phyloP scores from a whole-genome alignment of 2,888 invertebrate genomes.

The Priocnemis perturbator region DNA sequence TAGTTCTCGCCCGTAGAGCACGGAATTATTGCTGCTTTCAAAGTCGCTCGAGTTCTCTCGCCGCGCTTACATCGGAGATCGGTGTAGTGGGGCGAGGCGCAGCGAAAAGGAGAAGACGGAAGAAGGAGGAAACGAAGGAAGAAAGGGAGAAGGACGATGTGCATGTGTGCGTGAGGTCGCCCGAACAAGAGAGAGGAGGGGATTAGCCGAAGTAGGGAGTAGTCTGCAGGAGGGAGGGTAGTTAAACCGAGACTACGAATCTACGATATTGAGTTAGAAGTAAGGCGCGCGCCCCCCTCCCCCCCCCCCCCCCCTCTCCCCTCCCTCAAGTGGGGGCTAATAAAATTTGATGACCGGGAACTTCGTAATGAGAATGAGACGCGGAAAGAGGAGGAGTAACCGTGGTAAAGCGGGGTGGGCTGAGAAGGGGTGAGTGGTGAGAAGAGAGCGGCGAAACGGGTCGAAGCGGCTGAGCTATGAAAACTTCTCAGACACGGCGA shows the following conservation, averaged over 20 bases:
- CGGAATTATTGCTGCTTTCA: constrained; percentile 66
- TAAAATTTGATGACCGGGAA: constrained; percentile 74
- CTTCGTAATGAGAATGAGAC: constrained; percentile 71
- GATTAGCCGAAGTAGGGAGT: constrained; percentile 10
- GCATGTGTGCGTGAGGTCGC: constrained; percentile 17
- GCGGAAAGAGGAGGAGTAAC: constrained; percentile 37
- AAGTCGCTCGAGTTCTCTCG: constrained; percentile 48
- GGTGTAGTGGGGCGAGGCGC: constrained; percentile 25
- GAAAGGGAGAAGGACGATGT: constrained; percentile 21
- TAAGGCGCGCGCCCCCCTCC: too few species aligned
- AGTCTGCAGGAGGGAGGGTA: constrained; percentile 53
- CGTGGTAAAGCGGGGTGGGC: constrained; percentile 1
- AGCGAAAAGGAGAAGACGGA: constrained; percentile 10
- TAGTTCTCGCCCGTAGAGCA: constrained; percentile 64
- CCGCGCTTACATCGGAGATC: constrained; percentile 51
- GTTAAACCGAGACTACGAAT: constrained; percentile 68
- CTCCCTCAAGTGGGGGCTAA: constrained; percentile 68
- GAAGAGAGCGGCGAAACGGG: constrained; percentile 13
- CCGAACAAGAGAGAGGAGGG: constrained; percentile 7
- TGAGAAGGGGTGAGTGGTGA: constrained; percentile 1
- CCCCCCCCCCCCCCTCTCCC: constrained; percentile 18
- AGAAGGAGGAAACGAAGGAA: constrained; percentile 10
- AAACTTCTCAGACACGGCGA: constrained; percentile 69
- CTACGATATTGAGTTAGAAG: constrained; percentile 72
- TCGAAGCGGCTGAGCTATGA: constrained; percentile 57